Evolutionary conservation across 2,113 vertebrate genomes (phyloP).

Genomic region (Siniperca chuatsi): DNA sequence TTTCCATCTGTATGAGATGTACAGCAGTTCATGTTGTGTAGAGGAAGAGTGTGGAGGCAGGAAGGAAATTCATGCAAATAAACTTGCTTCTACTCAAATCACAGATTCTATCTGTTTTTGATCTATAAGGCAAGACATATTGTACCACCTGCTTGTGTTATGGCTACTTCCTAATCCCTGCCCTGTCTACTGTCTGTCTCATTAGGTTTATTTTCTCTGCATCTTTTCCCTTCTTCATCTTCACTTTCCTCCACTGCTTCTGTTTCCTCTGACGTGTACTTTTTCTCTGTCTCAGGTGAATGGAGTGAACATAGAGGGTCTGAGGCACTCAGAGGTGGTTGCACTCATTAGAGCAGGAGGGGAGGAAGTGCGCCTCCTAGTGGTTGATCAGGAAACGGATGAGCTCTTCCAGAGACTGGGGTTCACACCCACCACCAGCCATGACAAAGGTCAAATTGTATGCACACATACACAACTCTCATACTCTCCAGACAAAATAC

Average conservation of each 20-base stretch:
- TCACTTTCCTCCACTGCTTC: neutral
- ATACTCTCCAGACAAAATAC: neutral
- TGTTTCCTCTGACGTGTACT: neutral
- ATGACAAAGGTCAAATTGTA: constrained; percentile 85
- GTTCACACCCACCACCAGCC: constrained; percentile 85
- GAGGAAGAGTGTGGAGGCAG: constrained; percentile 29
- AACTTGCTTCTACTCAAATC: neutral
- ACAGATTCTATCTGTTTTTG: constrained; percentile 2
- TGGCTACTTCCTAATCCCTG: neutral
- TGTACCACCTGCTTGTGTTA: constrained; percentile 15
- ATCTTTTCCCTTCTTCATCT: too few relatives aligned
- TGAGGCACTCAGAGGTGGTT: constrained; percentile 93
- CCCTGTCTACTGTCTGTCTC: neutral
- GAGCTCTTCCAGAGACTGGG: constrained; percentile 90
- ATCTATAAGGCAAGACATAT: neutral
- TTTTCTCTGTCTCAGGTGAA: constrained; percentile 88
- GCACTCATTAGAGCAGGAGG: constrained; percentile 87
- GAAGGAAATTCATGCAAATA: constrained; percentile 55
- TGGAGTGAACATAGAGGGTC: constrained; percentile 86
- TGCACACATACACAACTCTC: neutral
- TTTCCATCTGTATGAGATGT: neutral
- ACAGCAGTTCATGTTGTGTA: neutral
- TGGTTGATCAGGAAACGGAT: constrained; percentile 92
- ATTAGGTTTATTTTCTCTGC: neutral
- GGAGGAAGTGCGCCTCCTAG: constrained; percentile 86